These are phyloP conservation scores for Ascidia mentula DNA, from an alignment of 23 tunicate species.

Conservation along the genomic window DNA sequence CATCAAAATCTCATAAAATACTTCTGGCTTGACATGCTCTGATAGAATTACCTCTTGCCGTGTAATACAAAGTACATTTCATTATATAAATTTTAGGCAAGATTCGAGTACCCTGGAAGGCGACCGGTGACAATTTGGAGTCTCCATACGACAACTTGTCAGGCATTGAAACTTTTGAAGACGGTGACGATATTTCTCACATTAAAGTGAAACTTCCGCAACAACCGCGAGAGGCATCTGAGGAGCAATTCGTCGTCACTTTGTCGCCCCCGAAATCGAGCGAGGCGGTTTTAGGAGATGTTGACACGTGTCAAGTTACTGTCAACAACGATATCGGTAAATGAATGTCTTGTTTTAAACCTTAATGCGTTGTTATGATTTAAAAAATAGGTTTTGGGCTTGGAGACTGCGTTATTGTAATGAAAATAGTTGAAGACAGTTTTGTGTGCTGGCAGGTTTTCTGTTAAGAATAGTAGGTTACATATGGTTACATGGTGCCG, in stretches of 20 bases:
- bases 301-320: constrained; percentile 33
- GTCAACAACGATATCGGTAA: constrained; percentile 86
- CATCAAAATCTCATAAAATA: too few species aligned
- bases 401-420: too few species aligned
- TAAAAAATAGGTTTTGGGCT: too few species aligned
- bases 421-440: too few species aligned
- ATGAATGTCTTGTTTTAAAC: too few species aligned
- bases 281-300: constrained; percentile 69
- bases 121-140: constrained; percentile 27
- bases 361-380: too few species aligned
- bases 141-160: constrained; percentile 53
- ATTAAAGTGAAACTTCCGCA: constrained; percentile 66
- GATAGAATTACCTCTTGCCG: too few species aligned
- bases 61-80: too few species aligned
- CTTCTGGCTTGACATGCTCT: too few species aligned
- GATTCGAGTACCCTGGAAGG: constrained; percentile 87
- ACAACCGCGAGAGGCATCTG: constrained; percentile 49
- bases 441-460: too few species aligned
- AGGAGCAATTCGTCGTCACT: constrained; percentile 48
- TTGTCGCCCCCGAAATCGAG: constrained; percentile 48
- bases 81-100: constrained; percentile 62
- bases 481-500: too few species aligned
- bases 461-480: too few species aligned
- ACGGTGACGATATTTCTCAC: constrained; percentile 74
- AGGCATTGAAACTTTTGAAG: constrained; percentile 85